Evolutionary conservation across 2,888 invertebrate species (phyloP).

Genomic region (Drosophila falleni): DNA sequence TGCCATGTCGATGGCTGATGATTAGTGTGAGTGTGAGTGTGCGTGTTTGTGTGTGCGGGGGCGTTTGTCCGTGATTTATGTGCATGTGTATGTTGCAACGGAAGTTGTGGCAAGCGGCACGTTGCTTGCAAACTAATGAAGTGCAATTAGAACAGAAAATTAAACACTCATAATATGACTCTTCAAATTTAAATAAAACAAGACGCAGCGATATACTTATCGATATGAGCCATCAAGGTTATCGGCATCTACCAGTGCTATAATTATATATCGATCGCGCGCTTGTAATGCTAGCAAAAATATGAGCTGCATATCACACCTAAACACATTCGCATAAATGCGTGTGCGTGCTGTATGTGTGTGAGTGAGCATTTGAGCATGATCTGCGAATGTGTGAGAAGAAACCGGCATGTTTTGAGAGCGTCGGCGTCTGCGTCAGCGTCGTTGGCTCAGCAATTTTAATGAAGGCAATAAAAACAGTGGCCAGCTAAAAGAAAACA

Average conservation of each 20-base stretch:
- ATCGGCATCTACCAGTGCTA: constrained; percentile 18
- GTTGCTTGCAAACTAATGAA: constrained; percentile 65
- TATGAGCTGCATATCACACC: constrained; percentile 27
- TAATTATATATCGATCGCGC: constrained; percentile 16
- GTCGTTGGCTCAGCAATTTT: constrained; percentile 45
- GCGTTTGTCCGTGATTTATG: constrained; percentile 44
- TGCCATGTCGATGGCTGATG: constrained; percentile 51
- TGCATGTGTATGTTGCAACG: constrained; percentile 51
- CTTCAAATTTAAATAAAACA: constrained; percentile 5
- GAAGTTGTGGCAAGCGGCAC: constrained; percentile 60
- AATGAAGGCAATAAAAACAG: constrained; percentile 60
- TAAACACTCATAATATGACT: constrained; percentile 11
- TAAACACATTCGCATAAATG: constrained; percentile 1
- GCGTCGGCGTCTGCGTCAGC: constrained; percentile 55
- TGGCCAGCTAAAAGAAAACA: constrained; percentile 60
- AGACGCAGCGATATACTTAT: constrained; percentile 27
- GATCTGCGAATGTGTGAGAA: constrained; percentile 43
- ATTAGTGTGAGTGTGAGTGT: constrained; percentile 44
- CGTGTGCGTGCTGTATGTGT: background rate
- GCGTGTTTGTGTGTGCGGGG: constrained; percentile 39
- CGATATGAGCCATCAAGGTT: constrained; percentile 33
- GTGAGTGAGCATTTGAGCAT: constrained; percentile 10
- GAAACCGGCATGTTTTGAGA: constrained; percentile 50
- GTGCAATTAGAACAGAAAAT: constrained; percentile 40
- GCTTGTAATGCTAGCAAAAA: constrained; percentile 22